These are phyloP conservation scores for Lepidotrigona ventralis DNA, from an alignment of 1,140 invertebrate genomes.

Conservation along the genomic window DNA sequence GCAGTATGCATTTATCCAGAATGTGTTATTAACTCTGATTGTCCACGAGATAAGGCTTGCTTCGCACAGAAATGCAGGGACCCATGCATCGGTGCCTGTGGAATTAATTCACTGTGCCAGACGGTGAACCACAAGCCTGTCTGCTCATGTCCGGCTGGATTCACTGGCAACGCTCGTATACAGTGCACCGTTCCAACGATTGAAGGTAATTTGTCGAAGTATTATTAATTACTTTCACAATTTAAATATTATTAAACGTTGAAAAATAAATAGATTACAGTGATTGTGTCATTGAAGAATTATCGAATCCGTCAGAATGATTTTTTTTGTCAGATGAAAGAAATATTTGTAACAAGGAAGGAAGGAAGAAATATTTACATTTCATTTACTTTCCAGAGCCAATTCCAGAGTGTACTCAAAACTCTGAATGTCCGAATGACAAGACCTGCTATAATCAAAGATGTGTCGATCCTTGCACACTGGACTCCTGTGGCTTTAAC, in stretches of 20 bases:
- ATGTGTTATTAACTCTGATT: conserved; percentile 92
- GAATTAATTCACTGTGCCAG: conserved; percentile 91
- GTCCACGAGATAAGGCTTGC: conserved; percentile 89
- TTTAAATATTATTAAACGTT: too few relatives aligned
- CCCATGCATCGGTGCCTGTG: conserved; percentile 90
- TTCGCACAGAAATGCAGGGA: conserved; percentile 90
- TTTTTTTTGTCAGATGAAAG: neutral
- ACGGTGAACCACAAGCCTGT: conserved; percentile 90
- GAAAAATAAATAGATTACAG: too few relatives aligned
- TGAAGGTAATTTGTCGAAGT: conserved; percentile 57
- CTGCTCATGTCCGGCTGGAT: conserved; percentile 90
- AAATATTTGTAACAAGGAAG: neutral
- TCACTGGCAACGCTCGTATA: conserved; percentile 89
- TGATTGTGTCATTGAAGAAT: too few relatives aligned
- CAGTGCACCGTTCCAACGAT: conserved; percentile 81
- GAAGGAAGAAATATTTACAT: neutral
- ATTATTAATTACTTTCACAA: too few relatives aligned
- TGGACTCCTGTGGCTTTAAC: conserved; percentile 88
- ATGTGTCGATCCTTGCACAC: conserved; percentile 89
- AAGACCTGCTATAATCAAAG: conserved; percentile 90
- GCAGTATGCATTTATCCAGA: conserved; percentile 91
- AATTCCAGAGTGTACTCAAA: conserved; percentile 88
- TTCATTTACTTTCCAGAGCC: conserved; percentile 74
- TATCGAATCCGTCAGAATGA: too few relatives aligned
- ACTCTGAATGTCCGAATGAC: conserved; percentile 91